Conservation (phyloP, 92 coral and sea anemone genomes). For the Virgularia gustaviana region DNA sequence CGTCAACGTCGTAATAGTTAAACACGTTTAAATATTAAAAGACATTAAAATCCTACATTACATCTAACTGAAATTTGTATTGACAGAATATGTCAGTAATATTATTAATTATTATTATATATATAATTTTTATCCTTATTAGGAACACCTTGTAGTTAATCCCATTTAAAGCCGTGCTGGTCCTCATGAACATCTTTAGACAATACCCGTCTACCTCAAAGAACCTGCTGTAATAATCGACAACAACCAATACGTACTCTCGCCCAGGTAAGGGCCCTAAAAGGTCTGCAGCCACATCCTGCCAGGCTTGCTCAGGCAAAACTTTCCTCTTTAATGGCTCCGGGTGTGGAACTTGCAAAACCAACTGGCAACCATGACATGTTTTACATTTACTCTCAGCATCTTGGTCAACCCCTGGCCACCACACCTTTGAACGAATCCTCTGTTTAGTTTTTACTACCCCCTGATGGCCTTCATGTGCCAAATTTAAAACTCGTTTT, state of each 20-base stretch:
- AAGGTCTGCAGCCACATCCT: slow-evolving; percentile 37
- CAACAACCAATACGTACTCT: slow-evolving; percentile 2
- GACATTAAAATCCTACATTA: too few relatives aligned
- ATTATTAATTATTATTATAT: too few relatives aligned
- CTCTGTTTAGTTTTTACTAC: slow-evolving; percentile 32
- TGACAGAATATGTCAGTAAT: too few relatives aligned
- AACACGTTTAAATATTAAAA: too few relatives aligned
- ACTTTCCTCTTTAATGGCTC: slow-evolving; percentile 32
- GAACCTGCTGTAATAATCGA: slow-evolving; percentile 20
- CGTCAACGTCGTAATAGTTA: too few relatives aligned
- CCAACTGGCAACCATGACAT: slow-evolving; percentile 48
- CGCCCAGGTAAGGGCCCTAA: slow-evolving; percentile 34
- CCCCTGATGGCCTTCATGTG: slow-evolving; percentile 43
- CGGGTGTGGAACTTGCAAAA: slow-evolving; percentile 17
- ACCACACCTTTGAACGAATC: slow-evolving; percentile 39
- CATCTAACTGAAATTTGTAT: too few relatives aligned
- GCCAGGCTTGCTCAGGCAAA: slow-evolving; percentile 35
- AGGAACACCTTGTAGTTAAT: too few relatives aligned
- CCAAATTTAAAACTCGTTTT: slow-evolving; percentile 35
- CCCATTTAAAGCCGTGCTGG: too few relatives aligned
- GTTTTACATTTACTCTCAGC: slow-evolving; percentile 34
- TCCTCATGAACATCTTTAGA: too few relatives aligned
- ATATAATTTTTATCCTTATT: too few relatives aligned
- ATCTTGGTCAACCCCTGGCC: slow-evolving; percentile 41
- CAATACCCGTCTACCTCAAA: slow-evolving; percentile 23